Conservation (phyloP, 2,888 invertebrate species). For the Arge pagana region DNA sequence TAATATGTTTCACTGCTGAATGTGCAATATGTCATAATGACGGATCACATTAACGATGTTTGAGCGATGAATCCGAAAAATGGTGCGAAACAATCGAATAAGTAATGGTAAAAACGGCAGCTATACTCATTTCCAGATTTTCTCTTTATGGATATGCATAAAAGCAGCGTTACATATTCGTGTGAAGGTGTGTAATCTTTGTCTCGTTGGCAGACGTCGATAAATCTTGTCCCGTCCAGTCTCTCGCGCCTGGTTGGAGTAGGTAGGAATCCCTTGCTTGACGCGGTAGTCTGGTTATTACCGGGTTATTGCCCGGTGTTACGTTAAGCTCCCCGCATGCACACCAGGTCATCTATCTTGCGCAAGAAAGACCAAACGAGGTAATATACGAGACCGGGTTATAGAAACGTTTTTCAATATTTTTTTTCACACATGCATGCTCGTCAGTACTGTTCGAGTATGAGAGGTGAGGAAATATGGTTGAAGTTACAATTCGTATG, state of each 20-base stretch:
- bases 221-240: slow-evolving; percentile 13
- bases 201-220: neutral
- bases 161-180: neutral
- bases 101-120: too few relatives aligned
- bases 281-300: slow-evolving; percentile 15
- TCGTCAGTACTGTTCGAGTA: too few relatives aligned
- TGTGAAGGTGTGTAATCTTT: neutral
- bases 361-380: slow-evolving; percentile 21
- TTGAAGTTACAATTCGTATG: too few relatives aligned
- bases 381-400: slow-evolving; percentile 17
- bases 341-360: slow-evolving; percentile 20
- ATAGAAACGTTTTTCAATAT: neutral
- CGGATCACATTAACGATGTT: too few relatives aligned
- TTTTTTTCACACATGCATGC: too few relatives aligned
- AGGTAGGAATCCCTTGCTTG: slow-evolving; percentile 3
- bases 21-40: too few relatives aligned
- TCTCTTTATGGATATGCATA: neutral
- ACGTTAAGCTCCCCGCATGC: slow-evolving; percentile 15
- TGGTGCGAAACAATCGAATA: too few relatives aligned
- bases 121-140: too few relatives aligned
- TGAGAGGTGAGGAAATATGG: too few relatives aligned
- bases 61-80: too few relatives aligned
- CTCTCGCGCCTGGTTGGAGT: neutral
- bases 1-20: too few relatives aligned
- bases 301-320: slow-evolving; percentile 21